Evolutionary conservation across 2,888 invertebrate genomes (phyloP), one percentile per base, ranked within the genome.

Genomic region (Diaperis boleti): DNA sequence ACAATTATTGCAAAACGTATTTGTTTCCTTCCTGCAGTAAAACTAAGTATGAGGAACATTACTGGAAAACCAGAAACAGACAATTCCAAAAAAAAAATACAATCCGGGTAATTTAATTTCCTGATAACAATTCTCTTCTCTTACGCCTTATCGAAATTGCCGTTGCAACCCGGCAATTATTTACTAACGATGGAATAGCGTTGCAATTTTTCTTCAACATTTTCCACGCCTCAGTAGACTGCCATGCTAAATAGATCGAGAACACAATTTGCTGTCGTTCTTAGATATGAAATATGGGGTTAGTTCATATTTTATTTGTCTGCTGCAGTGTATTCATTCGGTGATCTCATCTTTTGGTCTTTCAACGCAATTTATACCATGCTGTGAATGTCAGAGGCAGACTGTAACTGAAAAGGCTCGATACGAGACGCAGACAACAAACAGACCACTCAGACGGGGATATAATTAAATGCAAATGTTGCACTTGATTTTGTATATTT

Each of bases 391-490:
- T 56, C 56, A 56, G 31, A 39, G 35, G 8, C 56, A 56, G 35
- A 56, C 42, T 44, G 31, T n/a, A n/a, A n/a, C n/a, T n/a, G n/a
- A n/a, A 17, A 29, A n/a, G 54, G 29, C 6, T 54, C 41, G 15
- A 31, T 29, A 8, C 18, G 14, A 14, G 8, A 11, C 20, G 13
- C n/a, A 41, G 54, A 13, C 54, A 42, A 41, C 54, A 54, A 54
- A 54, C 54, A 42, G 11, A 33, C 37, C 52, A 39, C 39, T 52
- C 29, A 39, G 20, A 41, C 39, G 13, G 18, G 11, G 31, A 39
- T 20, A 33, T 52, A 26, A 42, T 54, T 54, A 54, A 54, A 54
- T 54, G 54, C 54, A 54, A 54, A 54, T 54, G 54, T 54, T 42
- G 41, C 52, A 39, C 39, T 52, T 39, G 41, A 52, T 22, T 52